Evolutionary conservation across 2,888 invertebrate species (phyloP).

Genomic region (Mechanitis mazaeus): DNA sequence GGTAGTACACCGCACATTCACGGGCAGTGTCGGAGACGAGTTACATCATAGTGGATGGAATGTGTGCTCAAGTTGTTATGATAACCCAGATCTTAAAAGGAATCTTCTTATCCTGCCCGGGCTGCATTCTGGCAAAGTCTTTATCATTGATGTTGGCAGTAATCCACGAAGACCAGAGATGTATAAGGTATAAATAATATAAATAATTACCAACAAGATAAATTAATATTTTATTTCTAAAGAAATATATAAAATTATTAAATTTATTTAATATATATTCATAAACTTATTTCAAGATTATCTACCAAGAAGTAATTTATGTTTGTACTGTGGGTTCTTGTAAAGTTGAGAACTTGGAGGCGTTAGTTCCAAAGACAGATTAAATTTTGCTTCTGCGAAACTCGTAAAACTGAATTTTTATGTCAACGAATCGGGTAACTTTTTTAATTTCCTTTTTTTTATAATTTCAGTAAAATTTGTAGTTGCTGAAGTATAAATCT

Average conservation of each 20-base stretch:
- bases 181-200: conserved; percentile 77
- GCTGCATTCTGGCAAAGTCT: conserved; percentile 88
- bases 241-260: background rate
- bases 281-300: background rate
- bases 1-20: conserved; percentile 91
- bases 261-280: background rate
- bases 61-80: conserved; percentile 94
- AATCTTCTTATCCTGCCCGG: conserved; percentile 90
- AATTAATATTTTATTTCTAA: background rate
- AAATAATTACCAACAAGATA: no score
- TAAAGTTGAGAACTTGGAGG: conserved; percentile 30
- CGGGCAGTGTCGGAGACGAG: conserved; percentile 88
- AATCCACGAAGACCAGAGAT: conserved; percentile 84
- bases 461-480: conserved; percentile 38
- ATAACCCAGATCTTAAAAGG: conserved; percentile 75
- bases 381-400: conserved; percentile 39
- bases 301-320: conserved; percentile 10
- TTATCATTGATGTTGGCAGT: conserved; percentile 86
- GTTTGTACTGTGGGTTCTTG: conserved; percentile 23
- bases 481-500: conserved; percentile 1
- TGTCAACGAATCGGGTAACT: conserved; percentile 49
- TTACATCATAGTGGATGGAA: conserved; percentile 98
- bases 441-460: conserved; percentile 57
- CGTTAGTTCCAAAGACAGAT: conserved; percentile 28
- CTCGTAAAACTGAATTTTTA: conserved; percentile 58